Evolutionary conservation across 2,888 invertebrate species (phyloP), one percentile per base, ranked within the genome.

Genomic region (Drosophila recens): DNA sequence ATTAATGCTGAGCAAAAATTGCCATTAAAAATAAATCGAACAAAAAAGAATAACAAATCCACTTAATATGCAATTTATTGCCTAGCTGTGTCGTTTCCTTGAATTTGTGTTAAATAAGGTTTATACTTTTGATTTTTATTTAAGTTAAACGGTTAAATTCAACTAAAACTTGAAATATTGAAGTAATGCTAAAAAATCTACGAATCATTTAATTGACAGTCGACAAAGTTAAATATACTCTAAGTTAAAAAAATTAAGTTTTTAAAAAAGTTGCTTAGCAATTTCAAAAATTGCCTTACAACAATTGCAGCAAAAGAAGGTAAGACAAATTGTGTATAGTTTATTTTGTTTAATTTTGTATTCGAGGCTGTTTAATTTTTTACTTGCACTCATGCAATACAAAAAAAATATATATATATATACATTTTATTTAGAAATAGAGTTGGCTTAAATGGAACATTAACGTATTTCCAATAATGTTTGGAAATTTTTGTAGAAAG

Each of bases 61-160:
- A 43, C 43, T 43, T 43, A 11, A 43, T 11, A 20, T 2, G 43
- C 20, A 42, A 67, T 57, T 62, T 40, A 62, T 45, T 72, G 62
- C 36, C 48, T 38, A 54, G 53, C 46, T 42, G 17, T 45, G 72
- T 68, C 68, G 43, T 54, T 72, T 62, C 46, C 46, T 27, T 20
- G 23, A 10, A 11, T 33, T 54, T 46, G 10, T 45, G 10, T 51
- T 45, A 23, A 5, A 38, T 10, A 23, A n/a, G 10, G 9, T 48
- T 38, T 17, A 5, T 30, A 36, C 42, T 57, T 56, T 42, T 30
- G 20, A 43, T 42, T 27, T 40, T 17, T 42, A 36, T 13, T 49
- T 43, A 49, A 57, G 10, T 33, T 17, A 30, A 51, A 3, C 34
- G 13, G 13, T 34, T 11, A 27, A 48, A 10, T 27, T 34, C 13